Percentiles rank a stretch among this genome's conserved stretches.
Evolutionary conservation across 2,113 vertebrate species (phyloP).

Genomic region (Heloderma charlesbogerti): DNA sequence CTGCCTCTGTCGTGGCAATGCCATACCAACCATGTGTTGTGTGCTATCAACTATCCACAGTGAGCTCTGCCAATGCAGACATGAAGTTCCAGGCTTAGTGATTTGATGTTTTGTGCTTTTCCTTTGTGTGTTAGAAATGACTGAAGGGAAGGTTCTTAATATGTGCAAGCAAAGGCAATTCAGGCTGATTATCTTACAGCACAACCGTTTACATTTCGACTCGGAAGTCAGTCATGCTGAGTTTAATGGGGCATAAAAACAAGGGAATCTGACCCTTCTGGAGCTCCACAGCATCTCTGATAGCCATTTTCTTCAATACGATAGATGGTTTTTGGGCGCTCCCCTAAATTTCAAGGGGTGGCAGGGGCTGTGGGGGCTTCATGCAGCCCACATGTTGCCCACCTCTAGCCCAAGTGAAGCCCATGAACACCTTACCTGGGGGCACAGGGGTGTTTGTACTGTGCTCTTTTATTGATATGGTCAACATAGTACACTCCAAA

Average conservation of each 20-base stretch:
- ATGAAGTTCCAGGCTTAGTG: neutral
- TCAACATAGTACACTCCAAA: slow-evolving; percentile 97
- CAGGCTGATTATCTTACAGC: neutral
- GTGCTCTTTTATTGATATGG: slow-evolving; percentile 95
- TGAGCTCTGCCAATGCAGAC: neutral
- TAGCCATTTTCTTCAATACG: too few species aligned
- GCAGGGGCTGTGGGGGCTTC: too few species aligned
- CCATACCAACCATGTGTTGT: accelerated
- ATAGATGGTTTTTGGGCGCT: too few species aligned
- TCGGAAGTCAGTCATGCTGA: neutral
- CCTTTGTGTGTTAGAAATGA: neutral
- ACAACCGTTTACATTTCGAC: neutral
- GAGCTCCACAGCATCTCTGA: too few species aligned
- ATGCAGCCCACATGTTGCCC: too few species aligned
- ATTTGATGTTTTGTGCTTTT: neutral
- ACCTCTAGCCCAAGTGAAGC: neutral
- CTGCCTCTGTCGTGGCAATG: neutral
- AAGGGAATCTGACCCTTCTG: neutral
- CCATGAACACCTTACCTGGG: slow-evolving; percentile 82
- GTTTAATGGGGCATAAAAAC: neutral
- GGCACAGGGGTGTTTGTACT: slow-evolving; percentile 96
- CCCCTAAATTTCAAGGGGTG: too few species aligned
- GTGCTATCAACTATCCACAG: neutral
- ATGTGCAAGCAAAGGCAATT: neutral
- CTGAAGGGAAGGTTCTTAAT: too few species aligned